Base-by-base conservation (phyloP, 2,113 vertebrate species). In the Rhadina sibilatrix region DNA sequence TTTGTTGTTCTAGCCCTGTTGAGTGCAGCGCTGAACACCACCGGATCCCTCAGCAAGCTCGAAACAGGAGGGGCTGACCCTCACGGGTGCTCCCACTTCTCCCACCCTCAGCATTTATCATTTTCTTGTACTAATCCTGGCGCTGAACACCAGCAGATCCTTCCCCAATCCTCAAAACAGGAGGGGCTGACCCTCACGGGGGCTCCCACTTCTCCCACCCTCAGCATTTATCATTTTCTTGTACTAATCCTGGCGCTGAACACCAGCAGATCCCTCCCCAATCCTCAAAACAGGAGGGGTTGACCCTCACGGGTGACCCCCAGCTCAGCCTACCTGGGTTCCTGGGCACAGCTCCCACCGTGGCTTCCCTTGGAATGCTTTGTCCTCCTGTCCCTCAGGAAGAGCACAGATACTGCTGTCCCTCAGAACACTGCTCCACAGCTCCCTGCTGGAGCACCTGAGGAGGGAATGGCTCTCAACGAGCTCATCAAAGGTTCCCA, bases 181-280 rank as follows among this genome's bases (percentile, higher is more conserved):
- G 0, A 2, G 4, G 4, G 5, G 12, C 3, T 1, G 24, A 19
- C 6, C 27, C 11, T 0, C 6, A 28, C 20, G 1, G 5, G 6
- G 16, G 70, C 3, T 3, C 28, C 40, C 47, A 0, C 54, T 49
- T 24, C 52, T 33, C 8, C 24, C 40, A 8, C 10, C 1, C 2
- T 12, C 28, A 3, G 6, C 3, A 5, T 17, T 31, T 38, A 6
- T 3, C 0, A 1, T 15, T 6, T 3, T 20, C 0, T 25, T 11
- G 24, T 4, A 3, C 15, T 9, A 16, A 46, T 18, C 19, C 15
- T 16, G 40, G 27, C 15, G 10, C 14, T 25, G 13, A 11, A 5
- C 20, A 10, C 28, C 35, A 31, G 3, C 49, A 4, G 3, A 11
- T 10, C 28, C 24, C 44, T 24, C 59, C 40, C 40, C 23, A 49